These are phyloP conservation scores for Pipistrellus pipistrellus DNA, from an alignment of 2,797 vertebrate species.

Conservation along the genomic window DNA sequence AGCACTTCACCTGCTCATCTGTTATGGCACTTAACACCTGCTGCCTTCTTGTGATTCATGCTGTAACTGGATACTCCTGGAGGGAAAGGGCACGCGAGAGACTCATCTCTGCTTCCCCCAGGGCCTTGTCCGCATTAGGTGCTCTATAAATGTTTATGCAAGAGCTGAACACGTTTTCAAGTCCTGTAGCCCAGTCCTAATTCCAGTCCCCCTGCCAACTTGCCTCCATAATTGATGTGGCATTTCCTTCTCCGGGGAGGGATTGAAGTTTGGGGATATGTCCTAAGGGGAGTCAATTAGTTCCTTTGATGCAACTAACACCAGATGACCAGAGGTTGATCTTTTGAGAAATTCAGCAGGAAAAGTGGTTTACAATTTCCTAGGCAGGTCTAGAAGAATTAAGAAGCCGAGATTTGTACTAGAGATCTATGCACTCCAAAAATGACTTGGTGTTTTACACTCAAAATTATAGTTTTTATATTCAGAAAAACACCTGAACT, in stretches of 20 bases:
- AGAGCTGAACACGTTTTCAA: conserved; percentile 57
- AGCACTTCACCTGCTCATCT: not conserved
- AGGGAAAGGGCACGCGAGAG: not conserved
- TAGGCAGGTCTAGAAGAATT: not conserved
- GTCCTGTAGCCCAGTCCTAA: not conserved
- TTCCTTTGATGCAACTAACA: conserved; percentile 37
- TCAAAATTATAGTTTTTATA: conserved; percentile 3
- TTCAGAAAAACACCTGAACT: conserved; percentile 16
- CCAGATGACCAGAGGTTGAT: conserved; percentile 50
- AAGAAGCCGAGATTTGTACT: not conserved
- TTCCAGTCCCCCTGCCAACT: not conserved
- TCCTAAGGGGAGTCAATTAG: conserved; percentile 56
- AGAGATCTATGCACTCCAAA: not conserved
- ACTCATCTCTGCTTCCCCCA: not conserved
- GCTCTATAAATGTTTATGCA: conserved; percentile 44
- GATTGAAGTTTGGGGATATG: conserved; percentile 18
- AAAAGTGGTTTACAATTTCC: conserved; percentile 65
- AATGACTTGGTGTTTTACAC: conserved; percentile 28
- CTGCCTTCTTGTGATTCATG: conserved; percentile 27
- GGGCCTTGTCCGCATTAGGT: conserved; percentile 19
- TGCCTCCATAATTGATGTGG: conserved; percentile 67
- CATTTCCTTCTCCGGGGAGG: conserved; percentile 60
- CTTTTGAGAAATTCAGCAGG: conserved; percentile 61
- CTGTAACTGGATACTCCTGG: conserved; percentile 48
- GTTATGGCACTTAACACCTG: not conserved